Percentiles rank a stretch among this genome's conserved stretches.
phyloP scores from a whole-genome alignment of 2,797 vertebrate species.

The Fratercula arctica region DNA sequence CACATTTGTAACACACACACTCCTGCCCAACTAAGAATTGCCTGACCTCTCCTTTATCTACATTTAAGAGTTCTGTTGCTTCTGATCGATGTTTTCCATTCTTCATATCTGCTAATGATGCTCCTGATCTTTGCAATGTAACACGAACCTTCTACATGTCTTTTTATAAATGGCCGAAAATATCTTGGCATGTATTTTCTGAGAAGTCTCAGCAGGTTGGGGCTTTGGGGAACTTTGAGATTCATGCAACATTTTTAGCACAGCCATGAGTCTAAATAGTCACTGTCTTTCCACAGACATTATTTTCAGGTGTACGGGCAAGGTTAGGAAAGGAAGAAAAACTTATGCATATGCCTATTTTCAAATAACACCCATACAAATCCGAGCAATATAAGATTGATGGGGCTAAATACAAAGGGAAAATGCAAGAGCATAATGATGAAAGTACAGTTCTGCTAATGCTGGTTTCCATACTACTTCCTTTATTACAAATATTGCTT shows the following conservation, averaged over 20 bases:
- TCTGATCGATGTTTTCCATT: neutral
- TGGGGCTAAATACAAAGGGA: neutral
- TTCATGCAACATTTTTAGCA: neutral
- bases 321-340: neutral
- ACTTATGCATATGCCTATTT: neutral
- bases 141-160: neutral
- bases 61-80: neutral
- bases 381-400: neutral
- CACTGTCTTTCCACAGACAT: neutral
- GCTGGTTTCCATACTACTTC: neutral
- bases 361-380: neutral
- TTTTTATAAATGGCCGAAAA: neutral
- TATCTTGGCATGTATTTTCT: neutral
- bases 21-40: neutral
- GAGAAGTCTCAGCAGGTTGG: neutral
- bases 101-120: neutral
- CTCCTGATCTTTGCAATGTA: neutral
- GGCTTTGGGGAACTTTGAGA: neutral
- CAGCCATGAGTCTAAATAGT: neutral
- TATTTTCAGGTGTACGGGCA: neutral
- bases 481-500: neutral
- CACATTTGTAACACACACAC: neutral
- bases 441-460: neutral
- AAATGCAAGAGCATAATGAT: neutral
- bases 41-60: neutral